phyloP scores from a whole-genome alignment of 2,888 invertebrate genomes.

The Peribatodes rhomboidaria region DNA sequence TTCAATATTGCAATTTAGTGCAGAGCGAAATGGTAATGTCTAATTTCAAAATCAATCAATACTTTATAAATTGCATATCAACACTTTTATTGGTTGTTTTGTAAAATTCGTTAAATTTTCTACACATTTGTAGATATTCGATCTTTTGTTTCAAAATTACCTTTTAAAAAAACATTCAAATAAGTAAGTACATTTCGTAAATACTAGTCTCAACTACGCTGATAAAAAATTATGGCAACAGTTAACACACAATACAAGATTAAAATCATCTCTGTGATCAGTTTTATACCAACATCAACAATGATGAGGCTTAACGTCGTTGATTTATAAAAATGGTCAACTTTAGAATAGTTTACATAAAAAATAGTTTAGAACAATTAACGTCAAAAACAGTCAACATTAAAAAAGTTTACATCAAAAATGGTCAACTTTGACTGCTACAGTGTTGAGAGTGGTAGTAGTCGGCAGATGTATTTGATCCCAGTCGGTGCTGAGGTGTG shows the following conservation, averaged over 20 bases:
- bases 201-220: background rate
- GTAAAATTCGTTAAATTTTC: background rate
- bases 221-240: slow-evolving; percentile 22
- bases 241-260: background rate
- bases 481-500: slow-evolving; percentile 94
- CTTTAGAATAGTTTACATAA: background rate
- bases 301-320: background rate
- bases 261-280: background rate
- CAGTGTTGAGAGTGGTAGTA: slow-evolving; percentile 94
- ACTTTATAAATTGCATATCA: background rate
- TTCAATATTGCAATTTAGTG: background rate
- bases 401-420: slow-evolving; percentile 83
- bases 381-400: background rate
- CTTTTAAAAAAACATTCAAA: background rate
- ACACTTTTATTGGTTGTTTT: background rate
- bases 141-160: background rate
- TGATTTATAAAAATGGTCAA: background rate
- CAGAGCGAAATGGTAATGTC: background rate
- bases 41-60: background rate
- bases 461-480: slow-evolving; percentile 94
- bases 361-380: background rate
- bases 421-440: slow-evolving; percentile 96
- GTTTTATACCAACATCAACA: slow-evolving; percentile 1
- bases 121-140: background rate
- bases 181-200: background rate